phyloP scores from a whole-genome alignment of 2,113 vertebrate species.

The Pelusios castaneus region DNA sequence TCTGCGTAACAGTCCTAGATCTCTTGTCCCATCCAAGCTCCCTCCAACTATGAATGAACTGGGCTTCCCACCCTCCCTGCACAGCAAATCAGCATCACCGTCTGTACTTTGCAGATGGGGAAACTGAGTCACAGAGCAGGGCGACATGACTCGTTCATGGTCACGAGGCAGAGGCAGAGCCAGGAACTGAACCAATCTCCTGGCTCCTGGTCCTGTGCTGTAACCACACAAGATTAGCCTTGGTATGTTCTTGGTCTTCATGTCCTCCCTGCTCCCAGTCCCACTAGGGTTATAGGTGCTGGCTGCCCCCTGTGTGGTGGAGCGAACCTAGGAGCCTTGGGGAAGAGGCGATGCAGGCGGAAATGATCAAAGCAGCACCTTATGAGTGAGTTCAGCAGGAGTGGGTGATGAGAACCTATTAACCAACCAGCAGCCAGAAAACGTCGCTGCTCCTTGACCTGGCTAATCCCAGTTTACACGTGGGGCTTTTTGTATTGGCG shows the following conservation, averaged over 20 bases:
- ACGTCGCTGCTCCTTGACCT: constrained; percentile 31
- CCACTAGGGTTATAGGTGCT: accelerated
- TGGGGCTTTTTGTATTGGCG: background rate
- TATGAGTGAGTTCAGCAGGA: background rate
- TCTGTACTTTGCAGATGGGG: background rate
- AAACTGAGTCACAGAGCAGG: background rate
- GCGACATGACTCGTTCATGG: background rate
- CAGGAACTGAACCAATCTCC: accelerated
- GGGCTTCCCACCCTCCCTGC: background rate
- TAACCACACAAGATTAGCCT: background rate
- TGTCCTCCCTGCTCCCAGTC: background rate
- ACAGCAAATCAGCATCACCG: background rate
- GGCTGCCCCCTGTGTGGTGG: background rate
- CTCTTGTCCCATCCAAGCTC: background rate
- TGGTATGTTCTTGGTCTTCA: background rate
- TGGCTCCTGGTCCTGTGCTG: background rate
- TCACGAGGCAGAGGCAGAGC: background rate
- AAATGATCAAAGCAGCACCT: background rate
- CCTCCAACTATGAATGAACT: background rate
- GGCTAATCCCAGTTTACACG: background rate
- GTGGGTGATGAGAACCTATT: accelerated
- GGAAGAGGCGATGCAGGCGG: background rate
- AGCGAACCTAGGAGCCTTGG: background rate
- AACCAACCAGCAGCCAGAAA: background rate
- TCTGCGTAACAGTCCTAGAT: background rate